Conservation (phyloP, 2,888 invertebrate species). For the Oxycera nigricornis region DNA sequence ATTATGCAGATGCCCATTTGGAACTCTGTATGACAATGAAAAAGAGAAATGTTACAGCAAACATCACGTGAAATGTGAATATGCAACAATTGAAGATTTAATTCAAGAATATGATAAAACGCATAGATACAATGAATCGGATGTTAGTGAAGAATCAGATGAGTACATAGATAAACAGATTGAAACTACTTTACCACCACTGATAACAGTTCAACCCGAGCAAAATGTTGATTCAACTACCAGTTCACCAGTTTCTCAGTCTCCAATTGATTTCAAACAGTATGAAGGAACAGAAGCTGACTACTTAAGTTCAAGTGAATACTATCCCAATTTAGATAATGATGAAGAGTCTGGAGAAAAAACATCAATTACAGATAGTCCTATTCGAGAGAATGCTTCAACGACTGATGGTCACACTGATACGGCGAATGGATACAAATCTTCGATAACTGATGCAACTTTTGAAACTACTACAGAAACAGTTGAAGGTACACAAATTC, state of each 20-base stretch:
- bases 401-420: no score
- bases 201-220: background rate
- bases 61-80: constrained; percentile 47
- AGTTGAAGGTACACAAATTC: background rate
- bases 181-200: background rate
- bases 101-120: constrained; percentile 16
- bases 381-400: no score
- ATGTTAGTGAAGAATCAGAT: background rate
- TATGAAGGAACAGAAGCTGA: background rate
- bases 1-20: constrained; percentile 50
- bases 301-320: background rate
- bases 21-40: constrained; percentile 50
- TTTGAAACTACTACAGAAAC: background rate
- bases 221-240: background rate
- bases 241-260: background rate
- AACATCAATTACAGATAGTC: no score
- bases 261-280: background rate
- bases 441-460: background rate
- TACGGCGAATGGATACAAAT: no score
- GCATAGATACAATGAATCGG: background rate
- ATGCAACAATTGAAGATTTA: constrained; percentile 29
- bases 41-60: constrained; percentile 49
- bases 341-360: no score
- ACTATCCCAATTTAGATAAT: background rate
- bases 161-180: background rate